Evolutionary conservation across 1,140 invertebrate species (phyloP).

Genomic region (Spodoptera frugiperda): DNA sequence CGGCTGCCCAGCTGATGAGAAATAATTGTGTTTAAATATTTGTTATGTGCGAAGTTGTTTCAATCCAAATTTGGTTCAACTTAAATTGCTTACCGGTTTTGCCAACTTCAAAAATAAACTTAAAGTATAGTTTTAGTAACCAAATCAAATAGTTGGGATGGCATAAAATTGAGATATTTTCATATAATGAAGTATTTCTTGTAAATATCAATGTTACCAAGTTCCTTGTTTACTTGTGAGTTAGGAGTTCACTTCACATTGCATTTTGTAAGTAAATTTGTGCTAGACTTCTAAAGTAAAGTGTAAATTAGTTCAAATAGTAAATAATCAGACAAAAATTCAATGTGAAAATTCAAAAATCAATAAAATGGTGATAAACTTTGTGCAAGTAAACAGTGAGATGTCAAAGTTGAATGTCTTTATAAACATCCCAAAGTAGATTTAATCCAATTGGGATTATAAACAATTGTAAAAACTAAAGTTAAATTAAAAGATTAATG

Average conservation of each 20-base stretch:
- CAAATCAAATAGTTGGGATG: too few relatives aligned
- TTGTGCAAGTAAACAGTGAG: slow-evolving; percentile 34
- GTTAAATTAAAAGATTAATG: not conserved
- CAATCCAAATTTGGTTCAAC: not conserved
- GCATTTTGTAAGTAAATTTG: too few relatives aligned
- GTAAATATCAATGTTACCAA: too few relatives aligned
- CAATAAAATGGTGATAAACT: not conserved
- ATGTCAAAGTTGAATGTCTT: not conserved
- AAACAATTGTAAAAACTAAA: not conserved
- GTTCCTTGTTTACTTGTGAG: too few relatives aligned
- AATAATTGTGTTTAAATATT: slow-evolving; percentile 38
- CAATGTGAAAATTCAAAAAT: not conserved
- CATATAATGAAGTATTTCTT: too few relatives aligned
- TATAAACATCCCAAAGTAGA: not conserved
- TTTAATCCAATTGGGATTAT: not conserved
- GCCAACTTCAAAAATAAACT: not conserved
- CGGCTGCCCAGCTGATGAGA: not conserved
- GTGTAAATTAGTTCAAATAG: too few relatives aligned
- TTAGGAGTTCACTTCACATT: too few relatives aligned
- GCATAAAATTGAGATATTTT: too few relatives aligned
- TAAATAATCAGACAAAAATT: not conserved
- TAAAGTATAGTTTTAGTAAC: not conserved
- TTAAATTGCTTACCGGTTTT: not conserved
- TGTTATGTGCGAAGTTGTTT: slow-evolving; percentile 30
- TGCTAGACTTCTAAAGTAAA: too few relatives aligned